Conservation (phyloP, 2,797 vertebrate genomes). For the Discoglossus pictus region DNA sequence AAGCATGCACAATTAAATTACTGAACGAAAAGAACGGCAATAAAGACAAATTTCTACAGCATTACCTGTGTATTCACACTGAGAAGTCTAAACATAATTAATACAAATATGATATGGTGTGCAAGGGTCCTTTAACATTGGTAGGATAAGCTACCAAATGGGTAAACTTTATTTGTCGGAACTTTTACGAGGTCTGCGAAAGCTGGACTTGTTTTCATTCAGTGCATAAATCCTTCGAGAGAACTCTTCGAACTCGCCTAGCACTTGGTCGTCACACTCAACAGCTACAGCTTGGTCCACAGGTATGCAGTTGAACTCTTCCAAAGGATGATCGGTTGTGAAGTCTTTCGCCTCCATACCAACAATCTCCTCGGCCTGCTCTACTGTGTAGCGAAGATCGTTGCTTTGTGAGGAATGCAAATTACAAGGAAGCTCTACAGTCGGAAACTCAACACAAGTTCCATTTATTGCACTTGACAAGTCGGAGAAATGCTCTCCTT, state of each 20-base stretch:
- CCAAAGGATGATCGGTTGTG: slow-evolving; percentile 75
- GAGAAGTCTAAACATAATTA: slow-evolving; percentile 60
- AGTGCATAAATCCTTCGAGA: slow-evolving; percentile 95
- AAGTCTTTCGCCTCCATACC: slow-evolving; percentile 87
- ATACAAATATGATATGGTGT: slow-evolving; percentile 78
- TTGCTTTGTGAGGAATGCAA: slow-evolving; percentile 48
- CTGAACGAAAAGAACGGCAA: neutral
- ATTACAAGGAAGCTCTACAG: slow-evolving; percentile 35
- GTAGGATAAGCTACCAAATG: slow-evolving; percentile 35
- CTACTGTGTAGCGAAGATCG: slow-evolving; percentile 82
- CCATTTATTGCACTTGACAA: slow-evolving; percentile 70
- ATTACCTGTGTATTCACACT: neutral
- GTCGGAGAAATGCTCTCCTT: slow-evolving; percentile 55
- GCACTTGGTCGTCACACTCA: slow-evolving; percentile 94
- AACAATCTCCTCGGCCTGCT: slow-evolving; percentile 94
- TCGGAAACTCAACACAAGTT: slow-evolving; percentile 52
- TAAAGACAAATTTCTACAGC: neutral
- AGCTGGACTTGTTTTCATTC: slow-evolving; percentile 91
- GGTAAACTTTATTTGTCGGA: slow-evolving; percentile 85
- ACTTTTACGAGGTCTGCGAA: slow-evolving; percentile 89
- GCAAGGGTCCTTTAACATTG: slow-evolving; percentile 73
- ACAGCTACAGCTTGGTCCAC: slow-evolving; percentile 95
- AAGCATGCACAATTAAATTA: slow-evolving; percentile 2
- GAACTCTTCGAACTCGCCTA: slow-evolving; percentile 96
- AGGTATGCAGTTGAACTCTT: slow-evolving; percentile 87